Base-by-base conservation (phyloP, 2,797 vertebrate genomes). In the Macropus fuliginosus region DNA sequence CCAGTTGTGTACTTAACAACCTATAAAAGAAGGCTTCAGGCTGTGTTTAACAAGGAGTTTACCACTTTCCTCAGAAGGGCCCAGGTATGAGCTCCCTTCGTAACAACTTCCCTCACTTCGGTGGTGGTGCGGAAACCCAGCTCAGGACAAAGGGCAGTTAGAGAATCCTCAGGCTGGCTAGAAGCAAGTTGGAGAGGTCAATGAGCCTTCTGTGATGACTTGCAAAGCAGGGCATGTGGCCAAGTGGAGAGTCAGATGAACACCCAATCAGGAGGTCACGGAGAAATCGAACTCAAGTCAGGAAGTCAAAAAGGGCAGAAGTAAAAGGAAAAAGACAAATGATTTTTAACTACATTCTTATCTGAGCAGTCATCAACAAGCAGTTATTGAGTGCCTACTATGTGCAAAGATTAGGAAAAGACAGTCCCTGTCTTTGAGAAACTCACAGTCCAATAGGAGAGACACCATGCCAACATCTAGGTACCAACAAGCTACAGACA, bases 1-100 rank as follows among this genome's bases (percentile, higher is more conserved):
- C 81, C 28, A 57, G 52, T 94, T 95, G 89, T 55, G 46, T 54
- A 55, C 8, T 96, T 96, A 95, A 81, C 56, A 11, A 66, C 13
- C 91, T 96, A 93, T 92, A n/a, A 50, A 92, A 93, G 93, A 66
- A 29, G 46, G 54, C 92, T 12, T 29, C 54, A 97, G 92, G 40
- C 92, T 46, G 2, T 0, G 46, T 92, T 90, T 92, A 54, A 93
- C 90, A 87, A 3, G 54, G 74, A 96, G 96, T 90, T 92, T 91
- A 96, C 96, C 91, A 52, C 2, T 31, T 21, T 95, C 92, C 92
- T 92, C 93, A 96, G 94, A 24, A 93, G 56, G 4, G 14, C 0
- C 74, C 81, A 55, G 3, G 93, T 55, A 93, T 18, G 55, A 96
- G 90, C 5, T 54, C n/a, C 74, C 18, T 55, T 46, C 34, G 24